These are phyloP conservation scores for Gavialis gangeticus DNA, from an alignment of 2,113 vertebrate species.

Conservation along the genomic window DNA sequence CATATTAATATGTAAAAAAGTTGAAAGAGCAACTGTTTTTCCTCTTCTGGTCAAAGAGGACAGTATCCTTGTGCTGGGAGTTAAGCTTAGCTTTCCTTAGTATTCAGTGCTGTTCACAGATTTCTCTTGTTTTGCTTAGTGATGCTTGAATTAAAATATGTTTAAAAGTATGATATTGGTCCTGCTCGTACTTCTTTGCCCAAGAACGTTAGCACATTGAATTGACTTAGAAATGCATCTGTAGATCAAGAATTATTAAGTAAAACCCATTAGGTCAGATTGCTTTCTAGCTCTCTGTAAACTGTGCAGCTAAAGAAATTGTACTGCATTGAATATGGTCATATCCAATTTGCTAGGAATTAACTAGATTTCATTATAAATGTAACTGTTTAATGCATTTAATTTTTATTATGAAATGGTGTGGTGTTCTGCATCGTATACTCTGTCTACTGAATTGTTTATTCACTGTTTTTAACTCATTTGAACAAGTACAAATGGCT, in stretches of 20 bases:
- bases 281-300: background rate
- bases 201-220: background rate
- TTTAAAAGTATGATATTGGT: background rate
- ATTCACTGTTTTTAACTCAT: constrained; percentile 42
- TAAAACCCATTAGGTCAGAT: background rate
- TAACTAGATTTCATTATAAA: background rate
- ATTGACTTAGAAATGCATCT: constrained; percentile 22
- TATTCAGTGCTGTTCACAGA: background rate
- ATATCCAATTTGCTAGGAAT: background rate
- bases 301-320: background rate
- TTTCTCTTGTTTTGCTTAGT: background rate
- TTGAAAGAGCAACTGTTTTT: constrained; percentile 38
- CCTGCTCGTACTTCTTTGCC: background rate
- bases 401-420: background rate
- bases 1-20: background rate
- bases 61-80: background rate
- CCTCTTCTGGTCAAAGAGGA: background rate
- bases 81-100: background rate
- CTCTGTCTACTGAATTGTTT: constrained; percentile 36
- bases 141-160: background rate
- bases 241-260: background rate
- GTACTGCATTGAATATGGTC: background rate
- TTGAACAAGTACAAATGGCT: constrained; percentile 27
- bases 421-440: background rate
- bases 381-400: background rate